Conservation (phyloP, 2,888 invertebrate species). For the Ceraclea dissimilis region DNA sequence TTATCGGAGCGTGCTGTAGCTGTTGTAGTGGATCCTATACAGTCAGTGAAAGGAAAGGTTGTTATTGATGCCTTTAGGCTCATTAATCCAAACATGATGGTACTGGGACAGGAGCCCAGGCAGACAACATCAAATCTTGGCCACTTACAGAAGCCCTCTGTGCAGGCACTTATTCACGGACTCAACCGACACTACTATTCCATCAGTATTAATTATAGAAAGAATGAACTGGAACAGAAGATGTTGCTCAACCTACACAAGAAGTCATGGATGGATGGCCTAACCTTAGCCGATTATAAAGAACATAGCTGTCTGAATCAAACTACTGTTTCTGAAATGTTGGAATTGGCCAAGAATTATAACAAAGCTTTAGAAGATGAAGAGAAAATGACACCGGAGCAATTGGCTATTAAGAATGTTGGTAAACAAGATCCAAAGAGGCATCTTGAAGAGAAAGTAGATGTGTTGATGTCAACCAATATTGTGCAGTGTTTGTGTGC, state of each 20-base stretch:
- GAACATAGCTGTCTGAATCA: slow-evolving; percentile 92
- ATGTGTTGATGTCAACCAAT: slow-evolving; percentile 92
- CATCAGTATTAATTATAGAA: slow-evolving; percentile 98
- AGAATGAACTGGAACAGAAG: slow-evolving; percentile 98
- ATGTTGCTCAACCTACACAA: slow-evolving; percentile 98
- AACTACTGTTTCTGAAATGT: slow-evolving; percentile 90
- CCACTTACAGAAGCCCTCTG: slow-evolving; percentile 96
- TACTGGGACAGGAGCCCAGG: slow-evolving; percentile 94
- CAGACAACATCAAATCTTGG: slow-evolving; percentile 99
- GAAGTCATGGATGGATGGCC: slow-evolving; percentile 97
- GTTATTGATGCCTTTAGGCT: slow-evolving; percentile 99
- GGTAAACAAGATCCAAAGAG: slow-evolving; percentile 99
- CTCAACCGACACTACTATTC: slow-evolving; percentile 98
- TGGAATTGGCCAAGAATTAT: slow-evolving; percentile 95
- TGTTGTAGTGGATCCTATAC: slow-evolving; percentile 98
- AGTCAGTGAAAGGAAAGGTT: slow-evolving; percentile 98
- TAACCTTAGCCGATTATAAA: slow-evolving; percentile 83
- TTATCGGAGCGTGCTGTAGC: slow-evolving; percentile 97
- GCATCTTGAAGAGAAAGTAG: slow-evolving; percentile 98
- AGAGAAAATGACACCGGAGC: slow-evolving; percentile 99
- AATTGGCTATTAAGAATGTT: slow-evolving; percentile 98
- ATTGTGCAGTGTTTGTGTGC: slow-evolving; percentile 97
- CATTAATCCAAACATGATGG: slow-evolving; percentile 99
- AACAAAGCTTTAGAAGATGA: slow-evolving; percentile 98
- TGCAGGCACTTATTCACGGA: slow-evolving; percentile 98